Percentiles rank a stretch among this genome's conserved stretches.
phyloP scores from a whole-genome alignment of 53 echinoderm and acorn worm genomes.

The Crossaster papposus region DNA sequence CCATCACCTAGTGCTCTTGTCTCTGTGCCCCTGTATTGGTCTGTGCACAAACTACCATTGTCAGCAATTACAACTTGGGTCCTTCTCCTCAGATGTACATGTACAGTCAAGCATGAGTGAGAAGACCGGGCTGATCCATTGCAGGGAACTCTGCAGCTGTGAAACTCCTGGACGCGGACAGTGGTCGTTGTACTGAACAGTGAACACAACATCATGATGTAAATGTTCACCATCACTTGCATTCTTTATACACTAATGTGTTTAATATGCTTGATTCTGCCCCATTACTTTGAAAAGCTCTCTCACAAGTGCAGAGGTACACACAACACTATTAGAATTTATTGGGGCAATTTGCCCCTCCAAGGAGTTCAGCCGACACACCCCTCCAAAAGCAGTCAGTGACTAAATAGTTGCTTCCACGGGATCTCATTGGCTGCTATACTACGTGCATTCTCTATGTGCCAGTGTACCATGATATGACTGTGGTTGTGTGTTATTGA shows the following conservation, averaged over 20 bases:
- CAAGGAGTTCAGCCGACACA: not conserved
- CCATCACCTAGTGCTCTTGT: conserved; percentile 32
- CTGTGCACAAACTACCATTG: conserved; percentile 52
- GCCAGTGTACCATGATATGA: not conserved
- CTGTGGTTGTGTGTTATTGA: conserved; percentile 35
- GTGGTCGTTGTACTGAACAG: conserved; percentile 8
- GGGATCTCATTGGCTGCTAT: conserved; percentile 23
- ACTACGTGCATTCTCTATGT: not conserved
- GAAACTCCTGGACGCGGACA: not conserved
- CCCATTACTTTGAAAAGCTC: not conserved
- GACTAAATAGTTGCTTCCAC: conserved; percentile 37
- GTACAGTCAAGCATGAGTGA: conserved; percentile 39
- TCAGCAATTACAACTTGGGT: conserved; percentile 36
- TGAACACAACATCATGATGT: not conserved
- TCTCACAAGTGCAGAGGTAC: not conserved
- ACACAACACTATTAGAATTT: not conserved
- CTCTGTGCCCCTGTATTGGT: conserved; percentile 49
- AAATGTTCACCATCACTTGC: not conserved
- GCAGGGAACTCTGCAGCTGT: conserved; percentile 12
- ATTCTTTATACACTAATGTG: not conserved
- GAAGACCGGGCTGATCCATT: conserved; percentile 33
- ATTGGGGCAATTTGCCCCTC: not conserved
- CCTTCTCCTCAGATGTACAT: conserved; percentile 26
- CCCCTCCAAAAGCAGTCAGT: not conserved
- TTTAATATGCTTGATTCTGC: not conserved